These are phyloP conservation scores for Ptyas mucosa DNA, from an alignment of 2,113 vertebrate species.

Conservation along the genomic window DNA sequence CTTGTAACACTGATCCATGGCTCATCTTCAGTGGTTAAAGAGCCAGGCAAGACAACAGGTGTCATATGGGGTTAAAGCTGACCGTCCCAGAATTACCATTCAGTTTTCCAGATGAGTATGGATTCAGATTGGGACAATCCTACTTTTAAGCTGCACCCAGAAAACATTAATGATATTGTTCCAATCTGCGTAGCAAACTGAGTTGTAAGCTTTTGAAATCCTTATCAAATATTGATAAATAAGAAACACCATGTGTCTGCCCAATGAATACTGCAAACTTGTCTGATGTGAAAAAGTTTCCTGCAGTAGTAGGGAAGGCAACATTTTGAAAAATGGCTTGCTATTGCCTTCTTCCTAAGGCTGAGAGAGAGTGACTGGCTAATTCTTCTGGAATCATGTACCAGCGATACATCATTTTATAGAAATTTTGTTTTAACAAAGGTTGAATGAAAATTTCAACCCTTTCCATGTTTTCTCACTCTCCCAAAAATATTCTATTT, in stretches of 20 bases:
- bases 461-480: not conserved
- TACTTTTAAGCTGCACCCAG: not conserved
- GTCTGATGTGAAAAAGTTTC: not conserved
- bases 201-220: not conserved
- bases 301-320: not conserved
- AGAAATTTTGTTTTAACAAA: not conserved
- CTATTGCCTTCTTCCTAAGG: not conserved
- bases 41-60: not conserved
- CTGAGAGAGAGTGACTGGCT: not conserved
- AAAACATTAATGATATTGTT: not conserved
- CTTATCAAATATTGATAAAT: not conserved
- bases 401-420: not conserved
- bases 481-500: not conserved
- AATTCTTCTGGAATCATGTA: not conserved
- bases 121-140: not conserved
- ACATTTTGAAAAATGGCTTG: not conserved
- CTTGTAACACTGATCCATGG: not conserved
- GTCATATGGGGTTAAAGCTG: not conserved
- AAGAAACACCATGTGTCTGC: not conserved
- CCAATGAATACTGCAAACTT: not conserved
- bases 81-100: not conserved
- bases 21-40: not conserved
- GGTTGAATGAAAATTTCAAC: not conserved
- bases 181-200: not conserved
- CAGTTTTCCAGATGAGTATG: not conserved